Conservation (phyloP, 2,113 vertebrate species). For the Rhineura floridana region DNA sequence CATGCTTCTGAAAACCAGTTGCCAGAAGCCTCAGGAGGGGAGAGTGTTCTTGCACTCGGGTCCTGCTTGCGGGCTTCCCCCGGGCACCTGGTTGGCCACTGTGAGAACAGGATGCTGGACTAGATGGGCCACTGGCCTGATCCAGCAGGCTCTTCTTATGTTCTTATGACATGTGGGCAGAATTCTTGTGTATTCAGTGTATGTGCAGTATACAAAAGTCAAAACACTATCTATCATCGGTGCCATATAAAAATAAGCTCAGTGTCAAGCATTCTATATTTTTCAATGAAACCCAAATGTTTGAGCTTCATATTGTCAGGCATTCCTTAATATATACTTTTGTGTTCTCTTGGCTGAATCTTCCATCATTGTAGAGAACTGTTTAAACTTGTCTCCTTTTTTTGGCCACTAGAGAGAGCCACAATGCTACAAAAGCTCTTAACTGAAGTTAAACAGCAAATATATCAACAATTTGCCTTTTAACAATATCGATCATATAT, state of each 20-base stretch:
- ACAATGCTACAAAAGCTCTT: not conserved
- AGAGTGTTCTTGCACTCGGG: no score
- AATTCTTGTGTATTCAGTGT: not conserved
- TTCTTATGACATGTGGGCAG: not conserved
- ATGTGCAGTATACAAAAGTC: not conserved
- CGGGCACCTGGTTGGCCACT: no score
- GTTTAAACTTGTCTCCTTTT: not conserved
- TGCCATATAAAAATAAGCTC: not conserved
- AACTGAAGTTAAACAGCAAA: rapidly evolving
- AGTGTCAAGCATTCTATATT: not conserved
- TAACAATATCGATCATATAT: rapidly evolving
- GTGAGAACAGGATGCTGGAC: no score
- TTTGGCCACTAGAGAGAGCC: conserved; percentile 48
- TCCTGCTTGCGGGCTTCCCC: no score
- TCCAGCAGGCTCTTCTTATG: no score
- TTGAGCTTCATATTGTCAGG: not conserved
- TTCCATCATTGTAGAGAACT: not conserved
- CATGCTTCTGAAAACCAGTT: no score
- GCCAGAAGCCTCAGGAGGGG: no score
- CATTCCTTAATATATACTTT: not conserved
- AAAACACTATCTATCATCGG: not conserved
- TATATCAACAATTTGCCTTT: not conserved
- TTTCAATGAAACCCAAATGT: not conserved
- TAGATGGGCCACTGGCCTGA: no score
- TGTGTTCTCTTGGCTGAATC: not conserved